Evolutionary conservation across 2,888 invertebrate species (phyloP), one percentile per base, ranked within the genome.

Genomic region (Diarsia rubi): DNA sequence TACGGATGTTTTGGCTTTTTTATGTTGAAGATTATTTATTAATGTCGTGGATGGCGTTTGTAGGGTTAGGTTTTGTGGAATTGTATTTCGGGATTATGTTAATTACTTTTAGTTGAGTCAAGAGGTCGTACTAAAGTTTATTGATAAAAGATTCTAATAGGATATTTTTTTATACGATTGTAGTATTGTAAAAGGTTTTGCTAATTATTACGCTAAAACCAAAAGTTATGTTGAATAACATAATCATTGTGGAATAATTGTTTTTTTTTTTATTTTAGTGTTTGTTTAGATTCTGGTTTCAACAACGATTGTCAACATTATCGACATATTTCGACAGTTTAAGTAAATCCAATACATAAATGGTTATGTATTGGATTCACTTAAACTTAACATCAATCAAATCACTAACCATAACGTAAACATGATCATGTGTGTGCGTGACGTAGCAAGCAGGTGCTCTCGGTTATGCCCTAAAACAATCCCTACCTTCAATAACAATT

Each of bases 1-100:
- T 82, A 75, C 81, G 77, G 75, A 82, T 74, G 69, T 72, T 67
- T 69, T 73, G 54, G 65, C 70, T 74, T 79, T 78, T 86, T 79
- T 76, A 60, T 77, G 57, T 37, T 4, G 47, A 52, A 63, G 60
- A 67, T 77, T 65, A 57, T 79, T 77, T 65, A 57, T 79, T 71
- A 27, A 44, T 65, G 14, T 16, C 19, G 45, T 49, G 0, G n/a
- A 52, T 49, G 21, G 37, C 19, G 52, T 65, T 24, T 59, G 27
- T 52, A 54, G 62, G 44, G 75, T 69, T 69, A 69, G 62, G 54
- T 75, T 68, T 16, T 47, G 31, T 47, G 19, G 14, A n/a, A 24
- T 47, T 66, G 21, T 69, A 16, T 12, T 54, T 74, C 49, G 49
- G 0, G 14, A 9, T 65, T 49, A 67, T 63, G 42, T 21, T 24